These are phyloP conservation scores for Phoxinus dragarum DNA, from an alignment of 2,797 vertebrate genomes.

Conservation along the genomic window DNA sequence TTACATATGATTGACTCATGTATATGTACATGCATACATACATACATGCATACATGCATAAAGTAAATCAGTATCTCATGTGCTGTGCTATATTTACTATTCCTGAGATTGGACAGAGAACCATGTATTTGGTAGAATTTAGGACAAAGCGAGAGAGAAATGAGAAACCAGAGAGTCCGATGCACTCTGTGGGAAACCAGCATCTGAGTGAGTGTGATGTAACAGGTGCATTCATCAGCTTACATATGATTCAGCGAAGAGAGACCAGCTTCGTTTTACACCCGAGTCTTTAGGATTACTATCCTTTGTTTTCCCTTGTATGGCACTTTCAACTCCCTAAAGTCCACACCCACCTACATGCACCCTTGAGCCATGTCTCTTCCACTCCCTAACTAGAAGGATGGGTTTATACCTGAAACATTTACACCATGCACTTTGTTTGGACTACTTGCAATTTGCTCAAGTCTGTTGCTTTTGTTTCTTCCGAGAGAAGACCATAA, in stretches of 20 bases:
- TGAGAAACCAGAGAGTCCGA: constrained; percentile 17
- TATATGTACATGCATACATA: too few species aligned
- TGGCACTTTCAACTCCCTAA: not conserved
- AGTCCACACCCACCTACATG: constrained; percentile 22
- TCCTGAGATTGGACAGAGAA: not conserved
- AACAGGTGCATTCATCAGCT: constrained; percentile 59
- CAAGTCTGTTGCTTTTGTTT: not conserved
- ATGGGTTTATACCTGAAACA: constrained; percentile 18
- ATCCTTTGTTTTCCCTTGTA: constrained; percentile 9
- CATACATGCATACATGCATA: too few species aligned
- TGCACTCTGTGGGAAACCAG: constrained; percentile 39
- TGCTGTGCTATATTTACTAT: not conserved
- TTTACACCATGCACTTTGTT: not conserved
- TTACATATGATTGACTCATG: not conserved
- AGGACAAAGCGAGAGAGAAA: constrained; percentile 47
- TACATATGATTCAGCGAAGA: constrained; percentile 50
- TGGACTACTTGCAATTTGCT: not conserved
- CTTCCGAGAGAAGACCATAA: not conserved
- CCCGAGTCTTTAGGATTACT: not conserved
- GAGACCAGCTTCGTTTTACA: not conserved
- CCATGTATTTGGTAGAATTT: not conserved
- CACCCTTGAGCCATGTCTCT: not conserved
- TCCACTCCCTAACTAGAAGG: constrained; percentile 2
- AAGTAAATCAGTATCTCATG: not conserved
- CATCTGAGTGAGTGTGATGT: constrained; percentile 55